A percentile compares a stretch with the other conserved stretches of the same genome.
phyloP scores from a whole-genome alignment of 2,797 vertebrate genomes.

The Fistularia tabacaria region DNA sequence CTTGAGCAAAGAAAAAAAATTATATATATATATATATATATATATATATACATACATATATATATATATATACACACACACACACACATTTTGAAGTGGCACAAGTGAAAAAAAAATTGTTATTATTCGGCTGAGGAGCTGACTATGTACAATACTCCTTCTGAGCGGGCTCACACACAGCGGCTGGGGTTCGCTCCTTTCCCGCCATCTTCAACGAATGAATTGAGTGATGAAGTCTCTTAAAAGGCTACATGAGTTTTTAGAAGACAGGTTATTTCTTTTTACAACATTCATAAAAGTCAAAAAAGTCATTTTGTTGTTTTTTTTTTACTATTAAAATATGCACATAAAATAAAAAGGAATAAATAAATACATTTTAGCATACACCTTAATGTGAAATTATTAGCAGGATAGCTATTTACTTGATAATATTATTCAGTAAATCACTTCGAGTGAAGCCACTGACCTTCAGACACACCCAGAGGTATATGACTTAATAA shows the following conservation, averaged over 20 bases:
- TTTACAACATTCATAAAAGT: conserved; percentile 54
- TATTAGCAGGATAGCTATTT: conserved; percentile 55
- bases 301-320: no score
- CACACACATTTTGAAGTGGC: conserved; percentile 51
- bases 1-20: conserved; percentile 1
- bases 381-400: conserved; percentile 43
- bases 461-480: conserved; percentile 46
- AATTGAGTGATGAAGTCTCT: conserved; percentile 29
- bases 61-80: conserved; percentile 5
- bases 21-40: no score
- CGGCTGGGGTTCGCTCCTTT: conserved; percentile 22
- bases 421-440: conserved; percentile 43
- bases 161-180: not conserved
- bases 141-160: not conserved
- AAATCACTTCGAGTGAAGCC: conserved; percentile 34
- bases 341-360: conserved; percentile 50
- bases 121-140: not conserved
- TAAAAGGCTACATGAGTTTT: conserved; percentile 57
- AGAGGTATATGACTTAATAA: conserved; percentile 61
- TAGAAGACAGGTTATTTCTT: conserved; percentile 24
- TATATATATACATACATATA: not conserved
- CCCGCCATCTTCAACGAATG: conserved; percentile 34
- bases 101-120: conserved; percentile 35
- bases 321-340: conserved; percentile 49
- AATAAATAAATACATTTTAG: conserved; percentile 66